phyloP scores from a whole-genome alignment of 2,797 vertebrate genomes.

The Gephyroberyx darwinii region DNA sequence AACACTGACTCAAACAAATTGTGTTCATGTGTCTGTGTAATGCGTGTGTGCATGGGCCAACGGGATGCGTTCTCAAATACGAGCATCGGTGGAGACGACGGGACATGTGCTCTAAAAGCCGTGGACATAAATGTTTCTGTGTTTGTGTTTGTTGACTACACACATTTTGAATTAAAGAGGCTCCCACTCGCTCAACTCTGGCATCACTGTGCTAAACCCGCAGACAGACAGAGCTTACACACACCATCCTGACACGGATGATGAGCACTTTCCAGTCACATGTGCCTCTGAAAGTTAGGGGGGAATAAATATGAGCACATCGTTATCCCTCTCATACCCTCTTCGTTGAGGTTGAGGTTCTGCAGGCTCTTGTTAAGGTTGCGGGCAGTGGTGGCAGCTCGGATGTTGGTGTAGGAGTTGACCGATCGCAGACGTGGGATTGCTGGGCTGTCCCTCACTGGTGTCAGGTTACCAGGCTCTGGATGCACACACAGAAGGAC shows the following conservation, averaged over 20 bases:
- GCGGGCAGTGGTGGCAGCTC: constrained; percentile 89
- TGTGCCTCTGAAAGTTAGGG: background rate
- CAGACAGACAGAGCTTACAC: background rate
- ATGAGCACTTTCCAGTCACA: background rate
- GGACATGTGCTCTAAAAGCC: constrained; percentile 9
- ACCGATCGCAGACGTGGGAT: constrained; percentile 92
- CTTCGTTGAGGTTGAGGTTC: constrained; percentile 97
- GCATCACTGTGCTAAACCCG: background rate
- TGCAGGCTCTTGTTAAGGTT: constrained; percentile 97
- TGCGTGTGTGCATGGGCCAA: too few relatives aligned
- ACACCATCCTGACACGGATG: background rate
- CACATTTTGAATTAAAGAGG: background rate
- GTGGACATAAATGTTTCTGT: background rate
- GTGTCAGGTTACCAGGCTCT: constrained; percentile 93
- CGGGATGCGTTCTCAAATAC: background rate
- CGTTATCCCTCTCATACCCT: constrained; percentile 78
- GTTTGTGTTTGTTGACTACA: too few relatives aligned
- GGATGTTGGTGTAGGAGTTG: constrained; percentile 98
- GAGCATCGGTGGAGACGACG: background rate
- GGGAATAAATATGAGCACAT: background rate
- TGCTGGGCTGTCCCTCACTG: constrained; percentile 90
- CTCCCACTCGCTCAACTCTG: background rate
- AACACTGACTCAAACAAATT: background rate
- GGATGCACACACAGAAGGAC: constrained; percentile 23
- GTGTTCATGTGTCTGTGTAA: background rate